Evolutionary conservation across 2,113 vertebrate genomes (phyloP), one percentile per base, ranked within the genome.

Genomic region (Otus sunia): DNA sequence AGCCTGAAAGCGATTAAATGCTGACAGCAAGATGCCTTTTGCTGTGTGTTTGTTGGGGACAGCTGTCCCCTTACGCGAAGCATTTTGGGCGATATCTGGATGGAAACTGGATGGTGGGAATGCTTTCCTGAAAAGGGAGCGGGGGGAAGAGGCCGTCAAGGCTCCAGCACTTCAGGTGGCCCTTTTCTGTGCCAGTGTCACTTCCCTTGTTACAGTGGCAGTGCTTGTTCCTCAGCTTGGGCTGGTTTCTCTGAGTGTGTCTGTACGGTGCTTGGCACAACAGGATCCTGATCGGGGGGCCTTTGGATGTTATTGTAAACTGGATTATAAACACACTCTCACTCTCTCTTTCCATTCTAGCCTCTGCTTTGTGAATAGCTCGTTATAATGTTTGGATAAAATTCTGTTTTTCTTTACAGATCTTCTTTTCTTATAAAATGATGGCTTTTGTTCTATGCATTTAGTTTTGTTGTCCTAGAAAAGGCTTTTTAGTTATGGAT

Each of bases 291-390:
- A 39, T 92, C 88, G 39, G 14, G 0, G 43, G 83, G 76, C 82
- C 52, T 77, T 62, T 30, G 50, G 49, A 49, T 62, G 73, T 47
- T 71, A 56, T 53, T 71, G 30, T 37, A 39, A 86, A 56, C 59
- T 66, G n/a, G 36, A 41, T 89, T 95, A 75, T 86, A 91, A 88
- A 94, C 81, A n/a, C 86, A 26, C 32, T 64, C 45, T 82, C 26
- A 15, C 23, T n/a, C 39, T 63, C 5, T 32, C 45, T 86, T 89
- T 71, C 80, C 23, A n/a, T 83, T 41, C 15, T 62, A 53, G 59
- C 47, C 36, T 78, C 81, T 79, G 58, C 58, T 95, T 86, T 73
- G 45, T 89, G 80, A 95, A 43, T 82, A 95, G 86, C 69, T 73
- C 32, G 47, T 59, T 79, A 27, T 47, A 89, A 36, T 41, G 43